phyloP scores from a whole-genome alignment of 2,113 vertebrate genomes.

The Hylia prasina region DNA sequence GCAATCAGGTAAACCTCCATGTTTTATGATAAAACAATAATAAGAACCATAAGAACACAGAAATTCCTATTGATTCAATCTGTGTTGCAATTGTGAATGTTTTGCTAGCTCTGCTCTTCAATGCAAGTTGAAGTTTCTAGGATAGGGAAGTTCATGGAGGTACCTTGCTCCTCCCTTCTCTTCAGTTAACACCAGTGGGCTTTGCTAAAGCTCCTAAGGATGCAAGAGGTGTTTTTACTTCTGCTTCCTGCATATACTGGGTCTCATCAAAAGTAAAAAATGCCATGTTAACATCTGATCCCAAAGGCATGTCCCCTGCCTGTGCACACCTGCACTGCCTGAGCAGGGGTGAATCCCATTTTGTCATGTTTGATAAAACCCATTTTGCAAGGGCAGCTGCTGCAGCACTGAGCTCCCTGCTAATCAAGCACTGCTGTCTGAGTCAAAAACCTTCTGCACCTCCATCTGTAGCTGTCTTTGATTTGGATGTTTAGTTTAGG shows the following conservation, averaged over 20 bases:
- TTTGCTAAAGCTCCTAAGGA: neutral
- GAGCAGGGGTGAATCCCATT: accelerated
- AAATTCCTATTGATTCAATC: neutral
- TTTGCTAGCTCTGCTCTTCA: neutral
- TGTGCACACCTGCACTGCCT: neutral
- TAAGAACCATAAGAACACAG: neutral
- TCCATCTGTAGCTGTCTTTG: neutral
- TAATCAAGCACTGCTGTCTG: neutral
- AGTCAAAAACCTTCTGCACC: neutral
- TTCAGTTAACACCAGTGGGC: neutral
- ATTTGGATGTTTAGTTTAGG: neutral
- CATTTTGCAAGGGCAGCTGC: neutral
- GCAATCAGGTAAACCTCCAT: neutral
- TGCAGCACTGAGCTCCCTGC: neutral
- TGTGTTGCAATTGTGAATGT: neutral
- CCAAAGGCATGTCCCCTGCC: neutral
- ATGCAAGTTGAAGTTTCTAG: neutral
- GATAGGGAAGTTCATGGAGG: neutral
- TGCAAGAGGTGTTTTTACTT: neutral
- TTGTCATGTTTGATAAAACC: neutral
- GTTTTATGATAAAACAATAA: neutral
- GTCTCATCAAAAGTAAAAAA: neutral
- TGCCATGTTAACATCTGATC: neutral
- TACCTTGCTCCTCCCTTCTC: neutral
- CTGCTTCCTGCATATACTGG: neutral